Evolutionary conservation across 1,140 invertebrate genomes (phyloP), one percentile per base, ranked within the genome.

Genomic region (Drosophila ironensis): DNA sequence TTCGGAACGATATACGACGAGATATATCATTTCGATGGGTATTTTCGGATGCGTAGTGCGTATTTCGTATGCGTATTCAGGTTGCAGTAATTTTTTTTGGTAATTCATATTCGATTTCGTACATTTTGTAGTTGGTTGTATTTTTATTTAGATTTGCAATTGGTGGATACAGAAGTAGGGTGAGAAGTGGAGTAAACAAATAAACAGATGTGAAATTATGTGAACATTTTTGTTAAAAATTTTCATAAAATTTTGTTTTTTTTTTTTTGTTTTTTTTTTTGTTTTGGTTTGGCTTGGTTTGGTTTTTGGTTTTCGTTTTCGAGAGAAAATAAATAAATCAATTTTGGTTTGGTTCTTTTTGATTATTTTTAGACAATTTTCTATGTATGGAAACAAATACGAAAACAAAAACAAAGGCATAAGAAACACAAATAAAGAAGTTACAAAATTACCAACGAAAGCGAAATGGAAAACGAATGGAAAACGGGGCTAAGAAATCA

Each of bases 181-280:
- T 88, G 86, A 88, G 81, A 86, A 88, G 86, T 88, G 86, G 87
- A 89, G 84, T 87, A 88, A 88, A 89, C 78, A 87, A 89, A 86
- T 89, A 89, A 88, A 88, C 86, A 88, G 70, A 88, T 86, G 86
- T 88, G 84, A 88, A 88, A 88, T 88, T 86, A 82, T 86, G 81
- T 88, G 81, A 89, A 87, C 82, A 88, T 41, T 54, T 44, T 40
- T 51, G 14, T 37, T 38, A 51, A 51, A 24, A 33, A 33, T 33
- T 33, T 33, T 33, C 30, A 33, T 33, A 33, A 33, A 33, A 33
- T 5, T 33, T 28, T n/a, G 8, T 28, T n/a, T 28, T 33, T 33
- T 3, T 5, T 27, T 27, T 33, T 30, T 30, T 30, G n/a, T 53
- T 64, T 47, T 46, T 67, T 71, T 56, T 20, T 57, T 40, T 17